Conservation (phyloP, 2,797 vertebrate species). For the Ptychadena robeensis region DNA sequence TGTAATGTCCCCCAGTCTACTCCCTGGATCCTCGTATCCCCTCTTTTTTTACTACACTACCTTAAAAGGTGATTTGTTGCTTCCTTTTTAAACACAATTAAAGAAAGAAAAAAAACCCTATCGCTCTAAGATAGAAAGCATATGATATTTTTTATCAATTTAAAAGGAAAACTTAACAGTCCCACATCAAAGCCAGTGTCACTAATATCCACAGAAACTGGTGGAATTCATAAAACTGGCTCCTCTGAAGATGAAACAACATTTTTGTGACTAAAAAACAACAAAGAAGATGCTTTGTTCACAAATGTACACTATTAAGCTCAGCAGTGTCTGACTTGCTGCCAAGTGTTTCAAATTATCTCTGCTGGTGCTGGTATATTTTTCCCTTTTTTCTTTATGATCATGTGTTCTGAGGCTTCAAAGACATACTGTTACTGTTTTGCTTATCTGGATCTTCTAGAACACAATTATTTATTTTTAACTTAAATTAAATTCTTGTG, state of each 20-base stretch:
- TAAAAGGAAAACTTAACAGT: constrained; percentile 47
- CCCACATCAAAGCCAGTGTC: constrained; percentile 53
- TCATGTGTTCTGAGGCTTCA: constrained; percentile 52
- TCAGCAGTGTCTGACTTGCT: constrained; percentile 46
- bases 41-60: background rate
- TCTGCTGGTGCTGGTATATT: constrained; percentile 36
- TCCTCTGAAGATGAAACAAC: constrained; percentile 60
- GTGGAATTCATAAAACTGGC: constrained; percentile 55
- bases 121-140: constrained; percentile 40
- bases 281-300: constrained; percentile 53
- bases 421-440: constrained; percentile 49
- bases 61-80: constrained; percentile 17
- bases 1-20: no score
- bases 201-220: constrained; percentile 52
- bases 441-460: constrained; percentile 46
- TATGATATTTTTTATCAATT: constrained; percentile 49
- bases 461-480: constrained; percentile 33
- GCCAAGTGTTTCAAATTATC: constrained; percentile 59
- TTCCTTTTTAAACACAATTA: constrained; percentile 22
- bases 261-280: constrained; percentile 50
- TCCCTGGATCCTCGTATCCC: no score
- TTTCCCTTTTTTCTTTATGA: constrained; percentile 29
- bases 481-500: constrained; percentile 19
- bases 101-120: constrained; percentile 1
- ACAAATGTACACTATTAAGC: constrained; percentile 56